Evolutionary conservation across 2,113 vertebrate genomes (phyloP).

Genomic region (Progne subis): DNA sequence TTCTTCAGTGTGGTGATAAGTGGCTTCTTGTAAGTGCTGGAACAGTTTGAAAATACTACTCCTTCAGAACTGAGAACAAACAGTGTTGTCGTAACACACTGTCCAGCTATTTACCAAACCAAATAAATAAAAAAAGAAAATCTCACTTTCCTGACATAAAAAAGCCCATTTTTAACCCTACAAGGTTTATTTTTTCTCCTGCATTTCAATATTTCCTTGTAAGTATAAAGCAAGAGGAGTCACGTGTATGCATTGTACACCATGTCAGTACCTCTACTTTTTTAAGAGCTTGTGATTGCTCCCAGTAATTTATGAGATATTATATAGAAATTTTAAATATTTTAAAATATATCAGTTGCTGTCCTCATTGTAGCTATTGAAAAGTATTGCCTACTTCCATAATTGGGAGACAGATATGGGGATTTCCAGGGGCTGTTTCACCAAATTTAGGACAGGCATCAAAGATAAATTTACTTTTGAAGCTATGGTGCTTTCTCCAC

Average conservation of each 20-base stretch:
- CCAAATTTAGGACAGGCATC: not conserved
- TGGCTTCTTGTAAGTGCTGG: conserved; percentile 12
- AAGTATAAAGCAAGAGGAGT: not conserved
- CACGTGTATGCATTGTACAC: not conserved
- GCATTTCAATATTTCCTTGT: not conserved
- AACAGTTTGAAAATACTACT: not conserved
- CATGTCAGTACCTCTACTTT: not conserved
- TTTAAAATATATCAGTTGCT: not conserved
- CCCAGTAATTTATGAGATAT: not conserved
- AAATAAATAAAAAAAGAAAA: not conserved
- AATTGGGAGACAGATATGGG: not conserved
- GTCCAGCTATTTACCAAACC: not conserved
- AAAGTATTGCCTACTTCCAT: not conserved
- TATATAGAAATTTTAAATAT: not conserved
- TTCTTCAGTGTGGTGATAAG: not conserved
- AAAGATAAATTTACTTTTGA: not conserved
- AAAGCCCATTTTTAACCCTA: not conserved
- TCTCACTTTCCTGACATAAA: not conserved
- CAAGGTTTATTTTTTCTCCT: not conserved
- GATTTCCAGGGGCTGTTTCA: not conserved
- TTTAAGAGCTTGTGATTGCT: not conserved
- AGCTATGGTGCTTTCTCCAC: not conserved
- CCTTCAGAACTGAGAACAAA: conserved; percentile 22
- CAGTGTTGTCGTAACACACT: not conserved
- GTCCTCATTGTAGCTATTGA: not conserved